phyloP scores from a whole-genome alignment of 2,888 invertebrate genomes.

The Sepioteuthis lessoniana region DNA sequence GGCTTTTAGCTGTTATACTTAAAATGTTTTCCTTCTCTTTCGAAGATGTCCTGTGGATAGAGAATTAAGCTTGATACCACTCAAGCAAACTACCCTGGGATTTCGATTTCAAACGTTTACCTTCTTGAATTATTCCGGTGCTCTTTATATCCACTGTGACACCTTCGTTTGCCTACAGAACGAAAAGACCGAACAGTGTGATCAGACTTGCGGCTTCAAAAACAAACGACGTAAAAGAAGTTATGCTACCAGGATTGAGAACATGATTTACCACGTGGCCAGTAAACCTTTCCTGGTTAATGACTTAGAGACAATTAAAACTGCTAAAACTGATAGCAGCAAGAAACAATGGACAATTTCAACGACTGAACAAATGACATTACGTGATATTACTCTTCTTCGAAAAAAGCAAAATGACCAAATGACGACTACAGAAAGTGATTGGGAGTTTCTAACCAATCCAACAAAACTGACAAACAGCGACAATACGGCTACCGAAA shows the following conservation, averaged over 20 bases:
- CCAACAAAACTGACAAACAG: background rate
- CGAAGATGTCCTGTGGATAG: constrained; percentile 63
- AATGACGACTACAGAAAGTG: background rate
- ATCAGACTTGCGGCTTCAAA: constrained; percentile 59
- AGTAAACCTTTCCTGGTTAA: background rate
- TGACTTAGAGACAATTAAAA: background rate
- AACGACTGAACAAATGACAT: background rate
- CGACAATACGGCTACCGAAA: background rate
- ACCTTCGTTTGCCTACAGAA: constrained; percentile 64
- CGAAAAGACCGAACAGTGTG: constrained; percentile 63
- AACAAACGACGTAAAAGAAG: background rate
- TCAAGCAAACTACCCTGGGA: constrained; percentile 64
- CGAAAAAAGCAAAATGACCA: background rate
- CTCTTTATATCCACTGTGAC: constrained; percentile 67
- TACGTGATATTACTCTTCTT: background rate
- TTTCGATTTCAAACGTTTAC: constrained; percentile 67
- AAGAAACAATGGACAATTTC: background rate
- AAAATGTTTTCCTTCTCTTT: background rate
- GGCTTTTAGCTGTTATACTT: too few relatives aligned
- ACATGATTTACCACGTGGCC: constrained; percentile 25
- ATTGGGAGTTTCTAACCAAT: background rate
- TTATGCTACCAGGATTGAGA: too few relatives aligned
- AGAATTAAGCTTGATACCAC: constrained; percentile 62
- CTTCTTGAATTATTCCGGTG: constrained; percentile 58
- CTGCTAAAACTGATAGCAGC: background rate